These are phyloP conservation scores for Phrynocephalus guinanensis DNA, from an alignment of 2,797 vertebrate genomes.

Conservation along the genomic window DNA sequence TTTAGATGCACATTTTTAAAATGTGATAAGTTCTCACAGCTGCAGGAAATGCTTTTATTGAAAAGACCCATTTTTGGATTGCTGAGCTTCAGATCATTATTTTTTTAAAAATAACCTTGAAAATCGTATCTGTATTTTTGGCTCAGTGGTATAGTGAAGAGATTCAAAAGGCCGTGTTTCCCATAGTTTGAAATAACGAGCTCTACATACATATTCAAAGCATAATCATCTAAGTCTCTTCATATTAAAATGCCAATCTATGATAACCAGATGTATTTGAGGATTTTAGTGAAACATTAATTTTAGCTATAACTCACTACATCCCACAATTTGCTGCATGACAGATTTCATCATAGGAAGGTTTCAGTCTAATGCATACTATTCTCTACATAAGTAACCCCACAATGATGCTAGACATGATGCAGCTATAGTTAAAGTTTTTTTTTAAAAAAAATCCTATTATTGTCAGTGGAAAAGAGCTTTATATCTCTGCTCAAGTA, in stretches of 20 bases:
- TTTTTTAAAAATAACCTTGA: background rate
- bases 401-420: background rate
- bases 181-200: slow-evolving; percentile 8
- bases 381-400: background rate
- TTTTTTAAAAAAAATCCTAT: background rate
- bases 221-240: background rate
- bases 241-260: slow-evolving; percentile 4
- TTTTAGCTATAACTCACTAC: background rate
- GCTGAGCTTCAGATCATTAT: slow-evolving; percentile 26
- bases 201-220: background rate
- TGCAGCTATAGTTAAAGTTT: background rate
- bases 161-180: background rate
- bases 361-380: background rate
- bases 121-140: slow-evolving; percentile 1
- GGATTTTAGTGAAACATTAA: background rate
- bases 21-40: slow-evolving; percentile 24
- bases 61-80: background rate
- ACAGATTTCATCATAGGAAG: background rate
- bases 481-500: background rate
- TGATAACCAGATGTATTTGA: slow-evolving; percentile 1
- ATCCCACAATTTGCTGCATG: background rate
- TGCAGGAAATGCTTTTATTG: slow-evolving; percentile 30
- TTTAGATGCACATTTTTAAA: slow-evolving; percentile 25
- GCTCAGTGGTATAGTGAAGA: background rate
- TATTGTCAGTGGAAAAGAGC: background rate